These are phyloP conservation scores for Pleuronectes platessa DNA, from an alignment of 2,113 vertebrate species.

Conservation along the genomic window DNA sequence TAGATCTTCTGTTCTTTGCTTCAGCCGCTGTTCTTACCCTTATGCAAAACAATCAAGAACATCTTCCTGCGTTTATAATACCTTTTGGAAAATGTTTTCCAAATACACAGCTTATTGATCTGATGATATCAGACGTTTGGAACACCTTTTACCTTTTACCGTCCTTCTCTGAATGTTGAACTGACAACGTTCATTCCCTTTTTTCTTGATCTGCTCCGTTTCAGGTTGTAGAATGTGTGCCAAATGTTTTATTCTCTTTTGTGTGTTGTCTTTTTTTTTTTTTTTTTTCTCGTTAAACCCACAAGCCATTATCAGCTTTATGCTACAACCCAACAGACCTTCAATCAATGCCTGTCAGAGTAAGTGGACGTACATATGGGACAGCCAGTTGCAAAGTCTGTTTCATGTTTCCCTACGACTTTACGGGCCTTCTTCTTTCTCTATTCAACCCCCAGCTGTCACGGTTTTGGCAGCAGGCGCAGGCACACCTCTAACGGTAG, in stretches of 20 bases:
- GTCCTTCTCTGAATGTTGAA: not conserved
- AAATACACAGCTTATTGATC: too few relatives aligned
- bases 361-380: not conserved
- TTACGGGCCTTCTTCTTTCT: not conserved
- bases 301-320: not conserved
- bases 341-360: not conserved
- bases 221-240: not conserved
- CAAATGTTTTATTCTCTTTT: not conserved
- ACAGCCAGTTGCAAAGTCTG: not conserved
- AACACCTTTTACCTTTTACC: too few relatives aligned
- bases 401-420: not conserved
- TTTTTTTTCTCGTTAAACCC: not conserved
- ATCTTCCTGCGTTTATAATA: too few relatives aligned
- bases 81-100: too few relatives aligned
- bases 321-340: not conserved
- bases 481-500: constrained; percentile 16
- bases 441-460: constrained; percentile 10
- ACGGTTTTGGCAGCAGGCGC: constrained; percentile 29
- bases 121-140: too few relatives aligned
- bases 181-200: not conserved
- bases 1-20: too few relatives aligned
- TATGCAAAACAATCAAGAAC: too few relatives aligned
- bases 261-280: not conserved
- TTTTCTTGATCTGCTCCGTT: too few relatives aligned
- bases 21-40: too few relatives aligned